Conservation (phyloP, 1,140 invertebrate genomes). For the Chelonus insularis region DNA sequence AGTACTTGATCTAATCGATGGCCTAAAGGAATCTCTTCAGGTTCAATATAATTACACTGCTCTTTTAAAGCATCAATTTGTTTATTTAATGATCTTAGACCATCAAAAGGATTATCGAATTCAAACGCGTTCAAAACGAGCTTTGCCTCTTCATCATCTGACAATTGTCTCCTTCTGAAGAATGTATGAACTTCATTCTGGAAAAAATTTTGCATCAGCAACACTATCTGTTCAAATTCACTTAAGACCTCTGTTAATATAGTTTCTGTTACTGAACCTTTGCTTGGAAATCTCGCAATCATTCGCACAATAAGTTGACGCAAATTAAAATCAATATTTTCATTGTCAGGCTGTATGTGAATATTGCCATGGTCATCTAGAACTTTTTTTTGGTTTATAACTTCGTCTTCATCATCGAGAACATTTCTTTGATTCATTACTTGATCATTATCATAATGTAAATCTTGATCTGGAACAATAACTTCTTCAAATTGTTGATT, state of each 20-base stretch:
- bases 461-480: too few species aligned
- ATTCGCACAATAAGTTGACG: slow-evolving; percentile 1
- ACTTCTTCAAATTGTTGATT: too few species aligned
- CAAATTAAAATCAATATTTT: neutral
- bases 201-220: neutral
- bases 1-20: neutral
- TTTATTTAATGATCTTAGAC: neutral
- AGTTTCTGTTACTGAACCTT: slow-evolving; percentile 1
- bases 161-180: neutral
- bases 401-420: slow-evolving; percentile 6
- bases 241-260: slow-evolving; percentile 1
- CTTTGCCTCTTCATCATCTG: neutral
- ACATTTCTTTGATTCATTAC: neutral
- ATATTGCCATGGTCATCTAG: neutral
- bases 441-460: neutral
- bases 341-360: neutral
- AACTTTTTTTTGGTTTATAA: neutral
- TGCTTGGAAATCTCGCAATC: slow-evolving; percentile 11
- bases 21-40: slow-evolving; percentile 1
- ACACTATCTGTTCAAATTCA: slow-evolving; percentile 12
- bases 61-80: slow-evolving; percentile 3
- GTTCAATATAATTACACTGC: neutral
- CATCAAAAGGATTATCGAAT: slow-evolving; percentile 7
- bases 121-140: neutral
- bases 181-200: neutral